These are phyloP conservation scores for Lamellibrachia columna DNA, from an alignment of 2,888 invertebrate genomes.

Conservation along the genomic window DNA sequence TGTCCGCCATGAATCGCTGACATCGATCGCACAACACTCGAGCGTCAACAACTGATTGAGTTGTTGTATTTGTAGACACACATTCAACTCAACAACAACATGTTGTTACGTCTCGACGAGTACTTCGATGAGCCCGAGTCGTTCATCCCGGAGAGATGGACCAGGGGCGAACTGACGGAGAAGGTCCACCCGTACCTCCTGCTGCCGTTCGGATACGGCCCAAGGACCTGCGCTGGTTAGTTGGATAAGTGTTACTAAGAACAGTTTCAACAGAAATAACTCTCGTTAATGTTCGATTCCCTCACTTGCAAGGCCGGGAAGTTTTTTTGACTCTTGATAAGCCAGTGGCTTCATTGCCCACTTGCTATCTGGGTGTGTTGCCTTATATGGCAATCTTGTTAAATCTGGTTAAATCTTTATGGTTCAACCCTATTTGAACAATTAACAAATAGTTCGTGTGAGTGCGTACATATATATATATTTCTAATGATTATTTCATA, in stretches of 20 bases:
- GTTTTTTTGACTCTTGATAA: too few species aligned
- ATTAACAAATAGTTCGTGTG: too few species aligned
- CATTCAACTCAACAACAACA: slow-evolving; percentile 65
- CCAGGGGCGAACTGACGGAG: slow-evolving; percentile 68
- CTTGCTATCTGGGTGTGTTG: too few species aligned
- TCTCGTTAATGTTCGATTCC: neutral
- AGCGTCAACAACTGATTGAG: neutral
- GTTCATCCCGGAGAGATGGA: slow-evolving; percentile 83
- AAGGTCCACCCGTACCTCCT: slow-evolving; percentile 68
- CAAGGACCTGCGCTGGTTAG: slow-evolving; percentile 68
- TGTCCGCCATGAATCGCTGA: neutral
- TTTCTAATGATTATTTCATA: too few species aligned
- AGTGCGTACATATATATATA: too few species aligned
- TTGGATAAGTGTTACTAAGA: neutral
- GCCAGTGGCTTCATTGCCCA: too few species aligned
- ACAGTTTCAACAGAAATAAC: neutral
- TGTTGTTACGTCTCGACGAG: slow-evolving; percentile 63
- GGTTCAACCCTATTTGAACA: too few species aligned
- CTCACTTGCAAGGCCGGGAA: too few species aligned
- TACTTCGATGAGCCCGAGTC: slow-evolving; percentile 74
- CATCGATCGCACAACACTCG: neutral
- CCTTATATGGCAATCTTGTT: too few species aligned
- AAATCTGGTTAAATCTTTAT: too few species aligned
- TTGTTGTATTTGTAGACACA: slow-evolving; percentile 58
- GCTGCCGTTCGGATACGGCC: slow-evolving; percentile 70